Percentiles rank a stretch among this genome's conserved stretches.
Evolutionary conservation across 2,888 invertebrate genomes (phyloP).

Genomic region (Lycaena phlaeas): DNA sequence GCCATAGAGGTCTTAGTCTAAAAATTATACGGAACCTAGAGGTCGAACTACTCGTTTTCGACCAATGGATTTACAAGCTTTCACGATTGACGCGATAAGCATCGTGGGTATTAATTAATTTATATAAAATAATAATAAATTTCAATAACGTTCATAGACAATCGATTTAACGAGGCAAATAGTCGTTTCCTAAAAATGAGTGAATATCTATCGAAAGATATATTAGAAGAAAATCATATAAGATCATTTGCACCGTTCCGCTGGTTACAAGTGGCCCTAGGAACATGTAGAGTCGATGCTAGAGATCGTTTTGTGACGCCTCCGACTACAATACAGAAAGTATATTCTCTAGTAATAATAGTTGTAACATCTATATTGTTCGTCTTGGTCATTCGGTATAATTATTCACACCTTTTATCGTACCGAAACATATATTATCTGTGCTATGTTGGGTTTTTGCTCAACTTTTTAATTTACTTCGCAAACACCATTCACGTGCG

Average conservation of each 20-base stretch:
- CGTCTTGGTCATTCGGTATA: too few species aligned
- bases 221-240: conserved; percentile 5
- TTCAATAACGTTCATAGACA: too few species aligned
- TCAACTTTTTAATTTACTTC: conserved; percentile 24
- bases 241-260: neutral
- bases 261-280: neutral
- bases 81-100: too few species aligned
- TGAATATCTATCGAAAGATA: conserved; percentile 8
- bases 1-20: too few species aligned
- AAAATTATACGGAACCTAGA: too few species aligned
- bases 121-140: too few species aligned
- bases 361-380: neutral
- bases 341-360: neutral
- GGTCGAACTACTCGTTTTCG: too few species aligned
- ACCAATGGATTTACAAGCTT: too few species aligned
- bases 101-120: too few species aligned
- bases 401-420: too few species aligned
- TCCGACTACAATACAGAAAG: conserved; percentile 2
- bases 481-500: conserved; percentile 32
- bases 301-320: conserved; percentile 5
- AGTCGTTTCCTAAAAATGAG: conserved; percentile 4
- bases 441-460: neutral
- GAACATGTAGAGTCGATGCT: neutral
- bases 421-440: conserved; percentile 5
- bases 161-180: too few species aligned